Evolutionary conservation across 2,797 vertebrate genomes (phyloP).

Genomic region (Danio jaintianensis): DNA sequence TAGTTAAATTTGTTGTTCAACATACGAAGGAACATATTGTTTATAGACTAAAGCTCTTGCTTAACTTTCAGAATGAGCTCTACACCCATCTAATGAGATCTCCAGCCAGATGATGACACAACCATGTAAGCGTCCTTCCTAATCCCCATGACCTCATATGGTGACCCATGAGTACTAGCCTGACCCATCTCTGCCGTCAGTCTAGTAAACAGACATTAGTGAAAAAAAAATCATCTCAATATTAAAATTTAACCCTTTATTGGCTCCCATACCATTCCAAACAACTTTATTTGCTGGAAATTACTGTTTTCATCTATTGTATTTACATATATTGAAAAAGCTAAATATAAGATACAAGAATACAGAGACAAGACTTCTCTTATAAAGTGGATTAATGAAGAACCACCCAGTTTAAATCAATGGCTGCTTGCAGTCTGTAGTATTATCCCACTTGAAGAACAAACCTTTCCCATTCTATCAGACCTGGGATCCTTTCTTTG

Average conservation of each 20-base stretch:
- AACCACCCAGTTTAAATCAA: no score
- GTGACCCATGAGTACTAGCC: slow-evolving; percentile 53
- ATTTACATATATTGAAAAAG: neutral
- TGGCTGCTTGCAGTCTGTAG: no score
- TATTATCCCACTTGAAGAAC: no score
- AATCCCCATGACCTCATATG: slow-evolving; percentile 58
- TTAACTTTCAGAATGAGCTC: slow-evolving; percentile 9
- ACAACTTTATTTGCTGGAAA: neutral
- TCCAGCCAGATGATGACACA: slow-evolving; percentile 72
- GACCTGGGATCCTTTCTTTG: no score
- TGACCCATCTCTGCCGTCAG: slow-evolving; percentile 45
- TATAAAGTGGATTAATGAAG: no score
- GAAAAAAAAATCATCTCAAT: neutral
- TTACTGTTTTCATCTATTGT: neutral
- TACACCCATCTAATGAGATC: slow-evolving; percentile 16
- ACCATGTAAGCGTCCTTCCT: slow-evolving; percentile 64
- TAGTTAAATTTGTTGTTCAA: neutral
- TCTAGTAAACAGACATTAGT: slow-evolving; percentile 1
- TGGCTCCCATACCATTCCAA: neutral
- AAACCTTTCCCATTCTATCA: no score
- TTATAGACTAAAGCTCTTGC: neutral
- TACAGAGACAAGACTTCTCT: no score
- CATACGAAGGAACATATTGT: neutral
- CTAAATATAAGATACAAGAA: no score
- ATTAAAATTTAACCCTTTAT: neutral